A percentile compares a stretch with the other conserved stretches of the same genome.
Evolutionary conservation across 2,797 vertebrate species (phyloP).

Genomic region (Echiichthys vipera): DNA sequence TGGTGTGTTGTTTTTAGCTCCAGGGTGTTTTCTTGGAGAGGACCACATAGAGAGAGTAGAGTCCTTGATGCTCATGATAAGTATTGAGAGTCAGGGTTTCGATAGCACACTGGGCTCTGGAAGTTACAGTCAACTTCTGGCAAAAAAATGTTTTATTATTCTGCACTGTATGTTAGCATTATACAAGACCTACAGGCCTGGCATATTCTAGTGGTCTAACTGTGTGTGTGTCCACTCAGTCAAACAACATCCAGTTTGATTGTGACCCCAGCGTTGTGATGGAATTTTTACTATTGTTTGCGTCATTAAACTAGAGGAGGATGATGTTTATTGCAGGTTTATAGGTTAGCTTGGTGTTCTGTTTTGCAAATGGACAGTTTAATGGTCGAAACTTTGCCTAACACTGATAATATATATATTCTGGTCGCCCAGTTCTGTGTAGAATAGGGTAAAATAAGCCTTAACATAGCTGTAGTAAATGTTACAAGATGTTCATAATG

Average conservation of each 20-base stretch:
- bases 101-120: conserved; percentile 43
- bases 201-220: conserved; percentile 18
- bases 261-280: conserved; percentile 51
- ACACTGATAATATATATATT: conserved; percentile 49
- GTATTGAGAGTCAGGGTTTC: conserved; percentile 45
- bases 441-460: conserved; percentile 30
- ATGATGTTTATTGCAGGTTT: conserved; percentile 63
- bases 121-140: conserved; percentile 57
- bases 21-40: conserved; percentile 69
- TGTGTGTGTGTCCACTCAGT: conserved; percentile 42
- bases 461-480: conserved; percentile 29
- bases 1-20: conserved; percentile 60
- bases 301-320: conserved; percentile 68
- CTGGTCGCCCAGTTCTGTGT: conserved; percentile 25
- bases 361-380: conserved; percentile 63
- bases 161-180: conserved; percentile 13
- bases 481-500: conserved; percentile 7
- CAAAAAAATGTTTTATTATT: conserved; percentile 41
- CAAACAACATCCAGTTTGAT: conserved; percentile 64
- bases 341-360: conserved; percentile 53
- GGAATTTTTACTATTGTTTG: conserved; percentile 57
- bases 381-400: conserved; percentile 53
- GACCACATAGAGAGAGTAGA: conserved; percentile 60
- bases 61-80: conserved; percentile 50
- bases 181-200: conserved; percentile 4